These are phyloP conservation scores for Helicoverpa armigera DNA, from an alignment of 1,140 invertebrate species.

Conservation along the genomic window DNA sequence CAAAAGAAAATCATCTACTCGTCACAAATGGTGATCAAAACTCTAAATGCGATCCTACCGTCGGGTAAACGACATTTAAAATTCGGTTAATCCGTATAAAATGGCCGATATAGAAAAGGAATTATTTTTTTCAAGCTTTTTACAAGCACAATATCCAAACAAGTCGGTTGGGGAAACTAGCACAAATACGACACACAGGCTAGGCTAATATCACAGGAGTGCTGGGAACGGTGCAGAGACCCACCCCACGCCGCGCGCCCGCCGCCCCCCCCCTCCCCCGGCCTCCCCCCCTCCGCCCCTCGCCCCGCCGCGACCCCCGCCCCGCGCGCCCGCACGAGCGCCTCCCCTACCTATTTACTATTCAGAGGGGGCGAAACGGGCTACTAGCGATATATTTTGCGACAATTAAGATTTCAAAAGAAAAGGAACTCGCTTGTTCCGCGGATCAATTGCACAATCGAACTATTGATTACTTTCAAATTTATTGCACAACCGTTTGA, in stretches of 20 bases:
- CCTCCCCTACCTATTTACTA: constrained; percentile 79
- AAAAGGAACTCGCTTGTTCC: constrained; percentile 68
- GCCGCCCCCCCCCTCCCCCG: constrained; percentile 27
- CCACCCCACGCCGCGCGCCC: constrained; percentile 46
- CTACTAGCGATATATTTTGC: constrained; percentile 81
- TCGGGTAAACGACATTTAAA: constrained; percentile 75
- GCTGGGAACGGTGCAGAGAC: constrained; percentile 78
- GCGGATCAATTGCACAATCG: constrained; percentile 68
- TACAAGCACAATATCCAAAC: constrained; percentile 82
- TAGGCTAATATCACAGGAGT: constrained; percentile 86
- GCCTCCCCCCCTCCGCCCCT: neutral
- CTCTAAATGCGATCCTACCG: constrained; percentile 72
- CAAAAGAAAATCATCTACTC: constrained; percentile 73
- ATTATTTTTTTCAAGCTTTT: constrained; percentile 74
- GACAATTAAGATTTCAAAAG: constrained; percentile 83
- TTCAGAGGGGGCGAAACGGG: constrained; percentile 80
- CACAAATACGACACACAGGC: constrained; percentile 84
- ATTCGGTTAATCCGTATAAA: constrained; percentile 80
- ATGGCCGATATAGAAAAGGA: constrained; percentile 76
- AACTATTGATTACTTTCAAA: constrained; percentile 58
- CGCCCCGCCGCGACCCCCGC: constrained; percentile 44
- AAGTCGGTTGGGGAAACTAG: constrained; percentile 81
- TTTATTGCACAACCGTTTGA: constrained; percentile 75
- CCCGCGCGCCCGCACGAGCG: constrained; percentile 50
- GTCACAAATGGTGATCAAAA: constrained; percentile 68